Conservation (phyloP, 2,797 vertebrate genomes). For the Oreochromis grahami region DNA sequence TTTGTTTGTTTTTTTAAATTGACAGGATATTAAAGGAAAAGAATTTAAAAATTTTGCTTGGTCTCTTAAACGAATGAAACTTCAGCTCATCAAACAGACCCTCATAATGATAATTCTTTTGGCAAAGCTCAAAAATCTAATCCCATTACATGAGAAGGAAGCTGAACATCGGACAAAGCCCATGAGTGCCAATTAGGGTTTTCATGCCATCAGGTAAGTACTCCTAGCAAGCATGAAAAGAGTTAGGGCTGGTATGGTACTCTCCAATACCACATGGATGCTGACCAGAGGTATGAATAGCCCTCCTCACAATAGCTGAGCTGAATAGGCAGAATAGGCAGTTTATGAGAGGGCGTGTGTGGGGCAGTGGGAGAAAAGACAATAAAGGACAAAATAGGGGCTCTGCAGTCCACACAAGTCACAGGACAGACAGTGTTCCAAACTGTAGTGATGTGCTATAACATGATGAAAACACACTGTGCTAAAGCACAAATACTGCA, state of each 20-base stretch:
- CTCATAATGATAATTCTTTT: conserved; percentile 24
- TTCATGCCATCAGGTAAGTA: conserved; percentile 26
- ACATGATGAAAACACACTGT: neutral
- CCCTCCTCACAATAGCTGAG: conserved; percentile 54
- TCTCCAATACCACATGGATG: conserved; percentile 31
- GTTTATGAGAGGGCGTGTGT: conserved; percentile 49
- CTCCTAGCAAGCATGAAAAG: conserved; percentile 25
- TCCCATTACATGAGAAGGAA: conserved; percentile 49
- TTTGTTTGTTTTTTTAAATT: neutral
- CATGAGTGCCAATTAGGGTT: conserved; percentile 7
- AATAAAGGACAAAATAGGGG: conserved; percentile 40
- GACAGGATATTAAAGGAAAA: neutral
- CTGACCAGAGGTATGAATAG: conserved; percentile 58
- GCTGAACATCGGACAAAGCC: neutral
- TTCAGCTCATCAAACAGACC: conserved; percentile 21
- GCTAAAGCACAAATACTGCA: neutral
- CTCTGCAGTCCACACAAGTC: conserved; percentile 29
- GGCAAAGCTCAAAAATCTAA: conserved; percentile 46
- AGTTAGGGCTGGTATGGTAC: conserved; percentile 10
- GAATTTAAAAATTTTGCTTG: neutral
- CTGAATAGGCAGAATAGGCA: conserved; percentile 65
- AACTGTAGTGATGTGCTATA: conserved; percentile 9
- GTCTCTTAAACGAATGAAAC: conserved; percentile 18
- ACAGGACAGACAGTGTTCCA: conserved; percentile 13
- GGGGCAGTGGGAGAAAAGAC: conserved; percentile 42